Conservation (phyloP, 1,140 invertebrate species). For the Chrysomallon squamiferum region DNA sequence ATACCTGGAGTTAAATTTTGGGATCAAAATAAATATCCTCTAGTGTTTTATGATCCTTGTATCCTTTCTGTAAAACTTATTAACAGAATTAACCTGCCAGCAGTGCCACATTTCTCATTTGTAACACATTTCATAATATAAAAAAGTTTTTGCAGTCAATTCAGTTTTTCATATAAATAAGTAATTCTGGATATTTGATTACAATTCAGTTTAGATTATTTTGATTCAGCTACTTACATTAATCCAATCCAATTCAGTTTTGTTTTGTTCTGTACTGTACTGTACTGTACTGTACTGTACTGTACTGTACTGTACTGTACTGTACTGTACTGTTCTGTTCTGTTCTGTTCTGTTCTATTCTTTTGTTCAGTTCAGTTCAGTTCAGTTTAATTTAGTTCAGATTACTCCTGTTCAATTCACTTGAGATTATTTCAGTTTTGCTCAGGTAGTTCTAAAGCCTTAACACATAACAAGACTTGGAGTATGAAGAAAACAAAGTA, state of each 20-base stretch:
- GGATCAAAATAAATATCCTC: constrained; percentile 55
- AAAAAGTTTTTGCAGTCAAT: too few relatives aligned
- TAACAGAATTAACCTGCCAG: too few relatives aligned
- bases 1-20: constrained; percentile 67
- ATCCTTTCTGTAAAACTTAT: constrained; percentile 60
- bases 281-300: neutral
- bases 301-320: neutral
- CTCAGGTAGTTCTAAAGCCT: constrained; percentile 10
- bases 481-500: constrained; percentile 65
- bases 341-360: neutral
- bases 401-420: neutral
- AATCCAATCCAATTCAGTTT: too few relatives aligned
- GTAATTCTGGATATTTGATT: too few relatives aligned
- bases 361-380: neutral
- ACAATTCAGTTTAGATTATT: too few relatives aligned
- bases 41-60: constrained; percentile 70
- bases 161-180: too few relatives aligned
- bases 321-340: neutral
- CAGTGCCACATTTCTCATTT: too few relatives aligned
- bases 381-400: neutral
- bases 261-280: neutral
- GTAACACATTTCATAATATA: too few relatives aligned
- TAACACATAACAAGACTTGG: constrained; percentile 41
- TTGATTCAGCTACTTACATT: too few relatives aligned
- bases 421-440: neutral